Conservation (phyloP, 53 echinoderm and acorn worm species). For the Antedon mediterranea region DNA sequence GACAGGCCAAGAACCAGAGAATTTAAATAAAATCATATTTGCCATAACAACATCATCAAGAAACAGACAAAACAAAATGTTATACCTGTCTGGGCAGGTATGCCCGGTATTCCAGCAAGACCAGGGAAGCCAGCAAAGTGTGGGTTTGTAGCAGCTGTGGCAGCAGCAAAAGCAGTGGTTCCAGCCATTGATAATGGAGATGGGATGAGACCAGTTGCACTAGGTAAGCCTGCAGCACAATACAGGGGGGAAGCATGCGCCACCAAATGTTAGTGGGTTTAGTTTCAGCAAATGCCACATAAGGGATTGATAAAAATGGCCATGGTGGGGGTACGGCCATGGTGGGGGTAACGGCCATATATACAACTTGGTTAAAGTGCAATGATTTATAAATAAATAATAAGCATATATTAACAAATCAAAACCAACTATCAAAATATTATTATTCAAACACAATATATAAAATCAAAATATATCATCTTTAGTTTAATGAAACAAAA, state of each 20-base stretch:
- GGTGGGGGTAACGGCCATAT: neutral
- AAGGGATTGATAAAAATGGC: neutral
- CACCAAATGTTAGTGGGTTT: neutral
- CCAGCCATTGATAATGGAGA: slow-evolving; percentile 18
- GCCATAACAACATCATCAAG: neutral
- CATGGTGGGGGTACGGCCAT: neutral
- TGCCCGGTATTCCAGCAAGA: neutral
- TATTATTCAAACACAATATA: neutral
- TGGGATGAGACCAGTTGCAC: slow-evolving; percentile 25
- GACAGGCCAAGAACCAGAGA: neutral
- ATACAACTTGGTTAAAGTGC: neutral
- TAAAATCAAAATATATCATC: no score
- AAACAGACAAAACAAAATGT: neutral
- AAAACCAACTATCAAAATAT: neutral
- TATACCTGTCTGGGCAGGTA: neutral
- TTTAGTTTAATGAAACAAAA: no score
- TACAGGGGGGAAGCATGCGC: slow-evolving; percentile 21
- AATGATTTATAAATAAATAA: neutral
- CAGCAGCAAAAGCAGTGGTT: slow-evolving; percentile 26
- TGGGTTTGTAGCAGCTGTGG: slow-evolving; percentile 19
- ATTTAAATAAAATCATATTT: neutral
- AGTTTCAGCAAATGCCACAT: neutral
- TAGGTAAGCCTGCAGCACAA: slow-evolving; percentile 5
- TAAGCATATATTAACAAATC: neutral
- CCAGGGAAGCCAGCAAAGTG: neutral